A percentile compares a stretch with the other conserved stretches of the same genome.
phyloP scores from a whole-genome alignment of 2,113 vertebrate species.

The Brachypodius melanocephalos region DNA sequence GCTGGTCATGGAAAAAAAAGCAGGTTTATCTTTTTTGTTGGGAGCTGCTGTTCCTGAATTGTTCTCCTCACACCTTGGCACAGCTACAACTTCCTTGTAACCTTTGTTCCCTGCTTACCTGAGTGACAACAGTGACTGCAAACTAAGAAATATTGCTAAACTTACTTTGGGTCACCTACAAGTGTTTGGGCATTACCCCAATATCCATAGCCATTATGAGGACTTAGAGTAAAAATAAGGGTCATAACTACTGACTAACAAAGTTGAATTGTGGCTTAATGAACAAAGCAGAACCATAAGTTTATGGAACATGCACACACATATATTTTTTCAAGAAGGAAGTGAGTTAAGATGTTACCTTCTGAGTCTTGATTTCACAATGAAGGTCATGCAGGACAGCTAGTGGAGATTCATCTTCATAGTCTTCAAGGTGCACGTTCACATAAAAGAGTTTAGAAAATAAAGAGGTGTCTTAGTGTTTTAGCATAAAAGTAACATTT shows the following conservation, averaged over 20 bases:
- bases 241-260: not conserved
- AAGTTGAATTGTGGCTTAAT: not conserved
- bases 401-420: constrained; percentile 68
- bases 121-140: not conserved
- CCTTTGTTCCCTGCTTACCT: not conserved
- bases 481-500: not conserved
- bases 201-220: not conserved
- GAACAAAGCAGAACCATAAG: not conserved
- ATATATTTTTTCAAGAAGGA: not conserved
- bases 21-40: not conserved
- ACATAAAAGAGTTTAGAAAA: not conserved
- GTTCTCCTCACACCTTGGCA: not conserved
- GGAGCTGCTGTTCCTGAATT: not conserved
- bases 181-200: not conserved
- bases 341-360: constrained; percentile 68
- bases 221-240: not conserved
- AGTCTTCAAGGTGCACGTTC: constrained; percentile 39
- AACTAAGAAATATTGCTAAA: not conserved
- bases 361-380: constrained; percentile 76
- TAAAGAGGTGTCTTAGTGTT: not conserved
- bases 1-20: not conserved
- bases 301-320: not conserved
- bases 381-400: constrained; percentile 78
- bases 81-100: not conserved
- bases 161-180: not conserved